phyloP scores from a whole-genome alignment of 2,797 vertebrate genomes.

The Smutsia temminckii region DNA sequence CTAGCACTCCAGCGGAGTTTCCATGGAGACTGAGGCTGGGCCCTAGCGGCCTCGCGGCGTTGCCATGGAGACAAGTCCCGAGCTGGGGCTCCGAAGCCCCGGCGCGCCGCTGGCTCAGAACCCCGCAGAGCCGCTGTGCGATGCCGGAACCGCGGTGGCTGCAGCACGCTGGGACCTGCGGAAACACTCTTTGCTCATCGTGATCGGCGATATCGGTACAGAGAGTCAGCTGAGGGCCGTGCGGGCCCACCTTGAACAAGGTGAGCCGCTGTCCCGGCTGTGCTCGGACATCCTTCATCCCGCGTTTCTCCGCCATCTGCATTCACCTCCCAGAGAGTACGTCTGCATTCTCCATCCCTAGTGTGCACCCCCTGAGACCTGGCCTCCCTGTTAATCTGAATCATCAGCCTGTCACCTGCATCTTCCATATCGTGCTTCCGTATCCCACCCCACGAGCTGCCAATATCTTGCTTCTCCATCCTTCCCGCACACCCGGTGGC shows the following conservation, averaged over 20 bases:
- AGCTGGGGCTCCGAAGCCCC: conserved; percentile 78
- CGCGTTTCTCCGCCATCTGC: conserved; percentile 31
- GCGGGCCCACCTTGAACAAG: conserved; percentile 89
- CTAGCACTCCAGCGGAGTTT: conserved; percentile 85
- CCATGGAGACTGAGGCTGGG: conserved; percentile 92
- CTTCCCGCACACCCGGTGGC: neutral
- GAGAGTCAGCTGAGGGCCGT: conserved; percentile 88
- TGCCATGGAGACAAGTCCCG: conserved; percentile 90
- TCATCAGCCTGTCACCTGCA: conserved; percentile 15
- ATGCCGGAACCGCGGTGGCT: conserved; percentile 42
- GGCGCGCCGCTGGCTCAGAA: conserved; percentile 82
- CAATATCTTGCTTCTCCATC: neutral
- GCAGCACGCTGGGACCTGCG: conserved; percentile 80
- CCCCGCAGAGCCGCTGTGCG: conserved; percentile 79
- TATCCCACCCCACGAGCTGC: neutral
- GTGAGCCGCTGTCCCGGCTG: conserved; percentile 83
- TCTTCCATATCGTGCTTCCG: neutral
- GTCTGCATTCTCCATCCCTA: conserved; percentile 38
- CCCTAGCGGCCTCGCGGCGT: conserved; percentile 86
- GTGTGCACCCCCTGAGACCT: conserved; percentile 34
- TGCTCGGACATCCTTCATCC: conserved; percentile 28
- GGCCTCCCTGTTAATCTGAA: neutral
- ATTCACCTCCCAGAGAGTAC: neutral
- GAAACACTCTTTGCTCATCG: conserved; percentile 90
- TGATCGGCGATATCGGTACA: conserved; percentile 90